Evolutionary conservation across 2,797 vertebrate genomes (phyloP).

Genomic region (Ammospiza maritima): DNA sequence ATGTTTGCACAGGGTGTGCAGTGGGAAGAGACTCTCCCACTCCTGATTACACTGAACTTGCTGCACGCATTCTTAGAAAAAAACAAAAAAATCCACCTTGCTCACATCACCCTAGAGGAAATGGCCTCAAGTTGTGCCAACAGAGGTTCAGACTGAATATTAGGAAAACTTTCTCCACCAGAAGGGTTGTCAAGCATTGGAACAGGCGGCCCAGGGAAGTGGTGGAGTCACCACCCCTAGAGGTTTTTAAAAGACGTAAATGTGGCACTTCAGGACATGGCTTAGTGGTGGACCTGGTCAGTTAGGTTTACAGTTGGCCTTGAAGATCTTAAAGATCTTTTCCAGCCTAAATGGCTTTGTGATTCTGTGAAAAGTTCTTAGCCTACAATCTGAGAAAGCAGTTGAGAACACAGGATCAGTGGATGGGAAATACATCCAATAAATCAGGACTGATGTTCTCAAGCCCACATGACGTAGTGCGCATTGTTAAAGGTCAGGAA

Average conservation of each 20-base stretch:
- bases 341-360: background rate
- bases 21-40: background rate
- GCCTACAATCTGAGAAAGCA: background rate
- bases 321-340: background rate
- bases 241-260: background rate
- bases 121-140: background rate
- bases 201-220: background rate
- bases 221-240: background rate
- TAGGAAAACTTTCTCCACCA: background rate
- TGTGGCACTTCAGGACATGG: rapidly evolving
- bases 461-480: rapidly evolving
- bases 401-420: background rate
- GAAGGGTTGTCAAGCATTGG: background rate
- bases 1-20: background rate
- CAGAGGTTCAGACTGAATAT: background rate
- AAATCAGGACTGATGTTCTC: background rate
- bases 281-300: background rate
- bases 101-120: background rate
- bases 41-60: background rate
- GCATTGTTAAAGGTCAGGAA: background rate
- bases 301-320: background rate
- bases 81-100: background rate
- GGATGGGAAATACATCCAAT: background rate
- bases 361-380: background rate
- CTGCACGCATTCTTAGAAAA: background rate